These are phyloP conservation scores for Paradoxurus hermaphroditus DNA, from an alignment of 2,113 vertebrate genomes.

Conservation along the genomic window DNA sequence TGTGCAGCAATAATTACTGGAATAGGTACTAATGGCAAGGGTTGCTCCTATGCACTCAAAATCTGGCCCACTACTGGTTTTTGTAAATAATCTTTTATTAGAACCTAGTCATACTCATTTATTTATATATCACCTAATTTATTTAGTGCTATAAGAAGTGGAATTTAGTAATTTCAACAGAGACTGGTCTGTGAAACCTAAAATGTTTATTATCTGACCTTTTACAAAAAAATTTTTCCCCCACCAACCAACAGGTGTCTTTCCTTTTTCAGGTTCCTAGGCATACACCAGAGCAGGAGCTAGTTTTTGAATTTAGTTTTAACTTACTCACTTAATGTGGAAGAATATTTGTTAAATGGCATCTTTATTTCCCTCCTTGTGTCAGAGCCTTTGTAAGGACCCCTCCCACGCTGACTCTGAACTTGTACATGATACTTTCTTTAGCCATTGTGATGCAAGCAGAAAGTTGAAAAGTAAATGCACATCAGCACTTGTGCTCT, in stretches of 20 bases:
- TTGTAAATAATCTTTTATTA: neutral
- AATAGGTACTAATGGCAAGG: neutral
- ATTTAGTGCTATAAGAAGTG: neutral
- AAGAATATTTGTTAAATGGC: neutral
- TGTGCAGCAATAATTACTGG: neutral
- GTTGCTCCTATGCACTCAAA: neutral
- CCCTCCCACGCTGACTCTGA: neutral
- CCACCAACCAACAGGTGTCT: neutral
- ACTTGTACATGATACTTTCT: neutral
- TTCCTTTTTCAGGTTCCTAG: neutral
- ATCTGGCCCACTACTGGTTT: neutral
- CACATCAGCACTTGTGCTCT: neutral
- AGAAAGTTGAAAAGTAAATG: neutral
- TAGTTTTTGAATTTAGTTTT: neutral
- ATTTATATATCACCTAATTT: neutral
- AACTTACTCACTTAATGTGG: neutral
- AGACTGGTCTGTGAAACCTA: neutral
- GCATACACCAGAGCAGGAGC: neutral
- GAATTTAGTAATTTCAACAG: neutral
- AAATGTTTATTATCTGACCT: neutral
- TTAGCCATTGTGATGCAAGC: neutral
- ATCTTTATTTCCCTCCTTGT: neutral
- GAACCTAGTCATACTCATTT: neutral
- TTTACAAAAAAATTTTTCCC: neutral
- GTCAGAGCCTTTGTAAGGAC: neutral